phyloP scores from a whole-genome alignment of 2,797 vertebrate species.

The Sandelia bainsii region DNA sequence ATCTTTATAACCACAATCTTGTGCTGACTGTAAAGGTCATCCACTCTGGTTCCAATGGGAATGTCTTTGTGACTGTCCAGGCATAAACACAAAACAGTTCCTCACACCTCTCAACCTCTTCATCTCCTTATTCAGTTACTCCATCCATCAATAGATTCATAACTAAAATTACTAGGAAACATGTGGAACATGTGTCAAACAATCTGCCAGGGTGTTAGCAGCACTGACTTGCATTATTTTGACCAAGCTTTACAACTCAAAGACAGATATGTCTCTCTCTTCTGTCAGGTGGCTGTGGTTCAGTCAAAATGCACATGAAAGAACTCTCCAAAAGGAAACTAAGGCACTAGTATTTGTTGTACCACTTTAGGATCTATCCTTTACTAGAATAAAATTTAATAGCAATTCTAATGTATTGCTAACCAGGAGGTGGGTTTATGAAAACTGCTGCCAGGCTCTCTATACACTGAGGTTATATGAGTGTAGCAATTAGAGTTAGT shows the following conservation, averaged over 20 bases:
- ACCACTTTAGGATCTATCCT: slow-evolving; percentile 27
- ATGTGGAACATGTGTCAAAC: slow-evolving; percentile 9
- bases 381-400: slow-evolving; percentile 8
- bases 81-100: background rate
- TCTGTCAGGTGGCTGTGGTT: slow-evolving; percentile 18
- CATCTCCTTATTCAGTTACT: background rate
- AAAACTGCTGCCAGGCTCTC: slow-evolving; percentile 21
- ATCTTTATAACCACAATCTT: background rate
- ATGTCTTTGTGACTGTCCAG: background rate
- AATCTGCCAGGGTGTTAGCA: background rate
- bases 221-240: background rate
- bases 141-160: background rate
- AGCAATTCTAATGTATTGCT: slow-evolving; percentile 20
- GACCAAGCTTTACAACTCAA: background rate
- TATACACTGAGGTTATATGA: no score
- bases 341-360: slow-evolving; percentile 2
- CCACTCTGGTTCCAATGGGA: background rate
- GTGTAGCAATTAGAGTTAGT: no score
- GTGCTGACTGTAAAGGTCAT: background rate
- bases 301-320: background rate
- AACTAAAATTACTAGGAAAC: background rate
- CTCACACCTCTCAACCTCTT: background rate
- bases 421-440: slow-evolving; percentile 17
- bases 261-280: slow-evolving; percentile 1
- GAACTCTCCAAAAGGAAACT: background rate